Base-by-base conservation (phyloP, 2,113 vertebrate species). In the Cyrtonyx montezumae region DNA sequence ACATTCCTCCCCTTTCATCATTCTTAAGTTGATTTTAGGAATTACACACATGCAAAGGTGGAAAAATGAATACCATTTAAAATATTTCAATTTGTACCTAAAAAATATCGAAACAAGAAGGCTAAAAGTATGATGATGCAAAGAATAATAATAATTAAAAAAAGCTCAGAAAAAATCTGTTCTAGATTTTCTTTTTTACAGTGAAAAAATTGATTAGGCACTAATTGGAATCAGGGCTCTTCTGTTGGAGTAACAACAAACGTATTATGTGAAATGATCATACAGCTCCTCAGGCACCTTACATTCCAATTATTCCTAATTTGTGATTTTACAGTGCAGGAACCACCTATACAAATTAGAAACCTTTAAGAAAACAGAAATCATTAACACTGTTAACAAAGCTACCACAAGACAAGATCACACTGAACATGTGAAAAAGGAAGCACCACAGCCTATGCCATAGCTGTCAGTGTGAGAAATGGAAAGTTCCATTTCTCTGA, bases 21-120 rank as follows among this genome's bases (percentile, higher is more conserved):
- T 68, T 79, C 42, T 87, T 67, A 40, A 70, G 46, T 67, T 37
- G 37, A 18, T 71, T 66, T 56, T 70, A 88, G 51, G 65, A 80
- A 79, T 77, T 25, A 51, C 3, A 20, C 3, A 40, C 7, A 67
- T 0, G 14, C 2, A 11, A 43, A 19, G 3, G 1, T 3, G 12
- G 3, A 20, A n/a, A 36, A 63, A 34, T 4, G 1, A 84, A 8
- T 6, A 65, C 18, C 45, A 3, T 62, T 67, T 17, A 51, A 85
- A 93, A 42, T 55, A 74, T 70, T 74, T 87, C 23, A 5, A 21
- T 78, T 49, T 78, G 22, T 34, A 63, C 67, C 22, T 36, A 67
- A 4, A 37, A 77, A 66, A 79, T 69, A 59, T 79, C 30, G 81
- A 77, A 88, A 7, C 8, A 87, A 69, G 48, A 84, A 40, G 36